Conservation (phyloP, 2,888 invertebrate species). For the Athalia cordata region DNA sequence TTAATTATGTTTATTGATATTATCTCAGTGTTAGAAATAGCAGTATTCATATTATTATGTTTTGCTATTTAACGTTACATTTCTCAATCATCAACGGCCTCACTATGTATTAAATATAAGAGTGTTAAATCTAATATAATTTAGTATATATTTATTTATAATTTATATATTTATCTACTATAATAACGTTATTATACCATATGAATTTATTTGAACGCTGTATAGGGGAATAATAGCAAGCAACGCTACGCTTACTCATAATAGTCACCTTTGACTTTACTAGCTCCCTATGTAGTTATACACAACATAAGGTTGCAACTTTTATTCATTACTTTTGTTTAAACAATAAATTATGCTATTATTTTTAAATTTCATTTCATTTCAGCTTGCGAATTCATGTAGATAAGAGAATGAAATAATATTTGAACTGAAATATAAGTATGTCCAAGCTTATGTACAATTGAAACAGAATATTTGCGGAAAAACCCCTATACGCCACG, state of each 20-base stretch:
- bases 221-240: constrained; percentile 31
- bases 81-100: constrained; percentile 59
- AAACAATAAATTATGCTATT: neutral
- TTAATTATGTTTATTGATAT: constrained; percentile 34
- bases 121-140: constrained; percentile 56
- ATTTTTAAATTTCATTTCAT: neutral
- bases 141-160: constrained; percentile 45
- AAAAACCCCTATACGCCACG: constrained; percentile 13
- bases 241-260: neutral
- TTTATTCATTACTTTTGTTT: neutral
- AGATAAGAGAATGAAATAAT: neutral
- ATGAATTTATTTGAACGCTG: constrained; percentile 28
- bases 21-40: constrained; percentile 39
- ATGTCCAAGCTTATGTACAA: constrained; percentile 11
- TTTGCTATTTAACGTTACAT: constrained; percentile 61
- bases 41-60: constrained; percentile 57
- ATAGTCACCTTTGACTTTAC: constrained; percentile 4
- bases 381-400: no score
- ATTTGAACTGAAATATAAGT: constrained; percentile 10
- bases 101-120: constrained; percentile 58
- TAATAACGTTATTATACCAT: constrained; percentile 40
- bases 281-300: constrained; percentile 9
- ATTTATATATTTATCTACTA: constrained; percentile 48
- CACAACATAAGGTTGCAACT: neutral
- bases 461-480: neutral